These are phyloP conservation scores for Sesamia nonagrioides DNA, from an alignment of 1,140 invertebrate genomes.

Conservation along the genomic window DNA sequence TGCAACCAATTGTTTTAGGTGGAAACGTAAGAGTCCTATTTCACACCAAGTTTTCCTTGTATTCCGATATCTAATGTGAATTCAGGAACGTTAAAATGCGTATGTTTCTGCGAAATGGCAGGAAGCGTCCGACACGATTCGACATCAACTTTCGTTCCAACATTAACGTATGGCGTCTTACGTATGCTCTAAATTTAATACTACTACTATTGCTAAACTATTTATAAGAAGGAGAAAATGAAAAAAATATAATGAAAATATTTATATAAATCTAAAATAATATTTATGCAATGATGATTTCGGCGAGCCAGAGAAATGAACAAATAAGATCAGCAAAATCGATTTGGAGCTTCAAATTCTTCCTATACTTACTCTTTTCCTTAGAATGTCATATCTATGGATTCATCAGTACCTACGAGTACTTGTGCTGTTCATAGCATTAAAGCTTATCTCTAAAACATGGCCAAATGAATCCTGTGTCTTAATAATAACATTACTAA, in stretches of 20 bases:
- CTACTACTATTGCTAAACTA: conserved; percentile 13
- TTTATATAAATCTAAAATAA: background rate
- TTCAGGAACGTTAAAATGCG: conserved; percentile 25
- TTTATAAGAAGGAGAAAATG: background rate
- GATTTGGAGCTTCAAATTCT: background rate
- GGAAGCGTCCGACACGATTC: conserved; percentile 40
- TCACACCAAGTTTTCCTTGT: conserved; percentile 32
- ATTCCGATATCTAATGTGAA: conserved; percentile 24
- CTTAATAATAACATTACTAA: background rate
- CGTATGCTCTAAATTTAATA: conserved; percentile 35
- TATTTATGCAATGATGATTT: background rate
- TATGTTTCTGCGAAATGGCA: conserved; percentile 44
- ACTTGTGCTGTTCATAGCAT: background rate
- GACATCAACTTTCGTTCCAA: conserved; percentile 30
- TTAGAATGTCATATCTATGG: background rate
- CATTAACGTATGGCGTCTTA: conserved; percentile 28
- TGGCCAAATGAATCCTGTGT: background rate
- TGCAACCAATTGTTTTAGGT: conserved; percentile 23
- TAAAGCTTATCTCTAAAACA: background rate
- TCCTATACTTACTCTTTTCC: background rate
- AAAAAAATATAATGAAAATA: background rate
- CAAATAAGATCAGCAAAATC: no score
- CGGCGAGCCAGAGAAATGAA: no score
- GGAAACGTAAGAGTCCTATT: conserved; percentile 16
- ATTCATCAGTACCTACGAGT: background rate